A percentile compares a stretch with the other conserved stretches of the same genome.
phyloP scores from a whole-genome alignment of 2,113 vertebrate species.

The Epinephelus cyanopodus region DNA sequence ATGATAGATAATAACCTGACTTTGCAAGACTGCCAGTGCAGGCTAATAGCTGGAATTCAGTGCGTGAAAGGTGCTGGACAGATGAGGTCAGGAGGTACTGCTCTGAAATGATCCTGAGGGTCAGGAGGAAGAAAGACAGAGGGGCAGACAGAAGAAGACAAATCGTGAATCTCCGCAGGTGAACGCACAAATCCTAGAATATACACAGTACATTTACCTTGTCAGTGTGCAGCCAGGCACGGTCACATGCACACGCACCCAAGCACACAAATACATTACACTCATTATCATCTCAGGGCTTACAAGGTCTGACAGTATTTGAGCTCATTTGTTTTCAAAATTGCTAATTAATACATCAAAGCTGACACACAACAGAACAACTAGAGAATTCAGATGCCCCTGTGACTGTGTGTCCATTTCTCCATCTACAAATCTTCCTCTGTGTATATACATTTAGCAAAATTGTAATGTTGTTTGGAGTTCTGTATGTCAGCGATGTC shows the following conservation, averaged over 20 bases:
- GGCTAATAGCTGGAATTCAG: slow-evolving; percentile 46
- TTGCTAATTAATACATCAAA: slow-evolving; percentile 54
- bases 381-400: slow-evolving; percentile 26
- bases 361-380: slow-evolving; percentile 40
- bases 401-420: neutral
- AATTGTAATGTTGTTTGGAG: neutral
- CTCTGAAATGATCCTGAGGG: neutral
- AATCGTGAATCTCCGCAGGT: neutral
- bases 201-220: slow-evolving; percentile 13
- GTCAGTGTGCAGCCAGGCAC: slow-evolving; percentile 1
- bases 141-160: neutral
- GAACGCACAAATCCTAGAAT: neutral
- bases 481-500: neutral
- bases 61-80: neutral
- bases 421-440: neutral
- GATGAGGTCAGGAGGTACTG: neutral
- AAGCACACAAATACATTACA: neutral
- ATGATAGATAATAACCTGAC: slow-evolving; percentile 60
- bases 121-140: neutral
- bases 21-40: neutral
- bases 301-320: slow-evolving; percentile 28
- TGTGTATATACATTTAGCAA: neutral
- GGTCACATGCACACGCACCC: neutral
- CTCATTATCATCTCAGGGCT: slow-evolving; percentile 48
- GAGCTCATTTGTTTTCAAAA: slow-evolving; percentile 50